Base-by-base conservation (phyloP, 1,140 invertebrate species). In the Chironomus striatipennis region DNA sequence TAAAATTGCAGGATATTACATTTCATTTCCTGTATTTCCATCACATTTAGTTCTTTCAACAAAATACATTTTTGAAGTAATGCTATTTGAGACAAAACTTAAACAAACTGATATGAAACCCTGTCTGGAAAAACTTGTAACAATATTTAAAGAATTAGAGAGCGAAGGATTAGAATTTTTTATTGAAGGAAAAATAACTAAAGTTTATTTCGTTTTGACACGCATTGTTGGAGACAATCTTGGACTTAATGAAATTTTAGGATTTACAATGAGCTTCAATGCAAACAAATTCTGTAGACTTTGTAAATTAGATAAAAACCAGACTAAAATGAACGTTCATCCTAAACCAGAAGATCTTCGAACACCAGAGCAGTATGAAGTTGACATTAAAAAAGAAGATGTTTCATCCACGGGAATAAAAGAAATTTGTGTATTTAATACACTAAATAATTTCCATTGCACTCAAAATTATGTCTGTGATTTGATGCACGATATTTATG, bases 401-500 rank as follows among this genome's bases (percentile, higher is more conserved):
- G 73, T 74, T 17, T 24, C 74, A 74, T 47, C 75, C 57, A 79
- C 76, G 73, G 81, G 80, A 73, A 77, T 84, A 15, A 81, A 80
- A 77, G 77, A 79, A 76, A 73, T 74, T 73, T 83, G 80, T 74
- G 73, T 80, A 42, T 83, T 80, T 76, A 76, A 81, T 73, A 18
- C 73, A 18, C 64, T 82, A 7, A 73, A 74, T 42, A 76, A 77
- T 76, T 84, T 81, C 78, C 79, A 83, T 78, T 77, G 81, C 34
- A 78, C 78, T 24, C 42, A 80, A 18, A 83, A 84, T 77, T 77
- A 76, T 73, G 77, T 76, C 64, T 77, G 81, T 57, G 82, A 84
- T 77, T 73, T 78, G 1, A 82, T 83, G 81, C 81, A 84, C 75
- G 82, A 84, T 75, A 43, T 83, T 17, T 79, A 80, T 34, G 81